Base-by-base conservation (phyloP, 2,888 invertebrate genomes). In the Toxonevra muliebris region DNA sequence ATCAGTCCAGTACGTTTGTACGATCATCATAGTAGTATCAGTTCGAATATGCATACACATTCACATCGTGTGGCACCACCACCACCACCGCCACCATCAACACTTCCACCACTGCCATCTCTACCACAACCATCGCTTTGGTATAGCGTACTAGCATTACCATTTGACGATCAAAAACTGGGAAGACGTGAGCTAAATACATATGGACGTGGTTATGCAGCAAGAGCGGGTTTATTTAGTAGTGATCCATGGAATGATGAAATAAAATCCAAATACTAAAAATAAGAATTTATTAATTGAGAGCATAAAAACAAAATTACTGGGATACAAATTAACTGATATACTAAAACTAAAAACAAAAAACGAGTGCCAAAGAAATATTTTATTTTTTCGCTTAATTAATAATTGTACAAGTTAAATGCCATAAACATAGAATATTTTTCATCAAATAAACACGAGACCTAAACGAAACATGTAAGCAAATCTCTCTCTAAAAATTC, bases 151-250 rank as follows among this genome's bases (percentile, higher is more conserved):
- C 90, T 95, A 86, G 95, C 95, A 76, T 89, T 95, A 82, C 95
- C 95, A 76, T 96, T 96, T 87, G 94, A 95, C 81, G 95, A 96
- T 88, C 95, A 95, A 88, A 95, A 94, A 86, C 91, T 95, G 80
- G 95, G 94, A 77, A 88, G 94, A 81, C 89, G 95, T 73, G 94
- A 95, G 87, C 87, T 89, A 76, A 87, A 86, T 78, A 87, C 87
- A 69, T 87, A 86, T 76, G 88, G 87, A 75, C 86, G 86, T 69
- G 86, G 86, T 76, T 87, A 87, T 81, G 90, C 93, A 80, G 90
- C 90, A 76, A 89, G 93, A 79, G 95, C 95, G 79, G 95, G 95
- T 82, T 93, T 93, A 87, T 95, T 95, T 89, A 94, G 94, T 87
- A 94, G 93, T 87, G 93, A 93, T 41, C 58, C 59, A 40, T 42